These are phyloP conservation scores for Sesamia nonagrioides DNA, from an alignment of 1,140 invertebrate genomes.

Conservation along the genomic window DNA sequence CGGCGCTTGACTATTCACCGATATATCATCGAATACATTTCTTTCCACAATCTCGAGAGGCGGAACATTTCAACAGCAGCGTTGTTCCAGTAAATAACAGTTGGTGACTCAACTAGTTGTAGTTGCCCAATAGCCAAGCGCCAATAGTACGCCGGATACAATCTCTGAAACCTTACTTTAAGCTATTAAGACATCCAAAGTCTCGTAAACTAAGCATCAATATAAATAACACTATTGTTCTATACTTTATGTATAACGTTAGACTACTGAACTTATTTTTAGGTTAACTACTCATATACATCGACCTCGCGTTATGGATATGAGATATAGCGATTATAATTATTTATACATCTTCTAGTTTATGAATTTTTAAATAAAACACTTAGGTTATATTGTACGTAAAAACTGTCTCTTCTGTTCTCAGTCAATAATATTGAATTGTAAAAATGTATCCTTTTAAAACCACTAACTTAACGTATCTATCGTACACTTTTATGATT, in stretches of 20 bases:
- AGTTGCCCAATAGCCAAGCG: slow-evolving; percentile 72
- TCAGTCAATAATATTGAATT: slow-evolving; percentile 78
- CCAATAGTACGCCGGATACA: slow-evolving; percentile 73
- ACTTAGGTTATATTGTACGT: slow-evolving; percentile 75
- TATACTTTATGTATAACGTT: slow-evolving; percentile 81
- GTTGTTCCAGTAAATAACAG: slow-evolving; percentile 22
- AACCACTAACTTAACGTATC: slow-evolving; percentile 77
- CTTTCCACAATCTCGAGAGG: slow-evolving; percentile 11
- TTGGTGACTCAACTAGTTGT: background rate
- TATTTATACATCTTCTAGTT: slow-evolving; percentile 77
- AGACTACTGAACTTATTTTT: slow-evolving; percentile 81
- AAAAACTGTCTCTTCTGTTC: slow-evolving; percentile 68
- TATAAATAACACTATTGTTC: slow-evolving; percentile 86
- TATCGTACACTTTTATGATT: slow-evolving; percentile 80
- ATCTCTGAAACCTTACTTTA: slow-evolving; percentile 79
- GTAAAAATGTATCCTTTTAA: slow-evolving; percentile 75
- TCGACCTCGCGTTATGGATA: slow-evolving; percentile 74
- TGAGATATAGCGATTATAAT: slow-evolving; percentile 70
- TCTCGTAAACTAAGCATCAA: slow-evolving; percentile 84
- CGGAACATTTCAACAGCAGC: slow-evolving; percentile 36
- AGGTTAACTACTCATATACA: slow-evolving; percentile 77
- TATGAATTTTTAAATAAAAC: slow-evolving; percentile 69
- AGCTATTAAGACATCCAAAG: slow-evolving; percentile 82
- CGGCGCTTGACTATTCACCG: slow-evolving; percentile 75
- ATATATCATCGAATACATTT: slow-evolving; percentile 22